Evolutionary conservation across 30 jellyfish, hydroid and myxozoan genomes (phyloP).

Genomic region (Catostylus mosaicus): DNA sequence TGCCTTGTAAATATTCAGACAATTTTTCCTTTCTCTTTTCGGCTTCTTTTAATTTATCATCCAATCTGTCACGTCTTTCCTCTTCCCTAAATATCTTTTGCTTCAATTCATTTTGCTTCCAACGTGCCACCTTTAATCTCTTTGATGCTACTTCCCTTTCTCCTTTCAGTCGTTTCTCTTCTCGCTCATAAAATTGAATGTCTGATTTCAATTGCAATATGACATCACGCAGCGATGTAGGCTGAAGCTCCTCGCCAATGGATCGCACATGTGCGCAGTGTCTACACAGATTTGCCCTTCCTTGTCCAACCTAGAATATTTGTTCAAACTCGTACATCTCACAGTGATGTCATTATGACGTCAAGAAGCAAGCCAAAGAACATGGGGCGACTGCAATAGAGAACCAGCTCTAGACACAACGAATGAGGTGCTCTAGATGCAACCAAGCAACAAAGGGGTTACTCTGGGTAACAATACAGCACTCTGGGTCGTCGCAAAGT

Average conservation of each 20-base stretch:
- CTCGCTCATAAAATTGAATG: background rate
- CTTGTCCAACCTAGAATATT: slow-evolving; percentile 38
- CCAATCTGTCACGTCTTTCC: slow-evolving; percentile 41
- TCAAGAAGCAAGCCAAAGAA: slow-evolving; percentile 47
- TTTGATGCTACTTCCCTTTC: slow-evolving; percentile 3
- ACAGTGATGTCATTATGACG: background rate
- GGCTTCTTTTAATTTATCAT: slow-evolving; percentile 16
- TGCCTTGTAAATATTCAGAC: background rate
- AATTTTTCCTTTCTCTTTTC: slow-evolving; percentile 22
- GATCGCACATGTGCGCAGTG: slow-evolving; percentile 49
- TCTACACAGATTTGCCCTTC: slow-evolving; percentile 9
- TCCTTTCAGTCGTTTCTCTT: slow-evolving; percentile 4
- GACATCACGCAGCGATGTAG: slow-evolving; percentile 24
- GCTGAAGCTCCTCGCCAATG: slow-evolving; percentile 43
- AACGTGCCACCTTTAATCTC: slow-evolving; percentile 22
- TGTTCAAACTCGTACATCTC: slow-evolving; percentile 14
- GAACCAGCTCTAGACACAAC: background rate
- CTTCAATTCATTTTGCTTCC: slow-evolving; percentile 40
- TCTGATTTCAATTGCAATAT: slow-evolving; percentile 16
- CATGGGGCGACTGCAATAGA: slow-evolving; percentile 22
- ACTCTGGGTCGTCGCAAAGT: background rate
- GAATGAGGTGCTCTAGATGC: background rate
- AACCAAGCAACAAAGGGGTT: background rate
- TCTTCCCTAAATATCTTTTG: slow-evolving; percentile 4
- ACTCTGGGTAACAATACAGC: too few relatives aligned